Base-by-base conservation (phyloP, 2,888 invertebrate genomes). In the Eudasyphora cyanicolor region DNA sequence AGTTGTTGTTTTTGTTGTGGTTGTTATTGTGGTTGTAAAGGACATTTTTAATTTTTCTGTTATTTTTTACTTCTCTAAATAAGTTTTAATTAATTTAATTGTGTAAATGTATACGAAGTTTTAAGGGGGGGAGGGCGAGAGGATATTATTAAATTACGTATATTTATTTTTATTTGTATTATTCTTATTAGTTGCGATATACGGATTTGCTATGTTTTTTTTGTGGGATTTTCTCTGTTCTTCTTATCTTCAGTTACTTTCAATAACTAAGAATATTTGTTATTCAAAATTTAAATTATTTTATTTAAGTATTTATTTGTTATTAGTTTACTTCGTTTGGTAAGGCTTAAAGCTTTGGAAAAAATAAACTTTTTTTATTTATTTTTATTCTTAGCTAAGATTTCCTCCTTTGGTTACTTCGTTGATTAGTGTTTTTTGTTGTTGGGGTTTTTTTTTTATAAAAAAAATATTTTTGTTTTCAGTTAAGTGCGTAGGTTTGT, bases 331-430 rank as follows among this genome's bases (percentile, higher is more conserved):
- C n/a, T 19, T 51, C 74, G 62, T 79, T 85, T 38, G 42, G 74
- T 85, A 85, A 86, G 79, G 82, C 82, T 79, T 82, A 60, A 79
- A 82, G 78, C 76, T 82, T 85, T 35, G 71, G 51, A 71, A 82
- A 79, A 64, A 79, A 19, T 73, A 69, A 57, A 73, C 35, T 79
- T 42, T 74, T 42, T 73, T 62, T 21, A 7, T 71, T 29, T 51
- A 83, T 75, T 24, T 69, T 79, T 64, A 35, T 17, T 67, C 21
- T 49, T 74, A 62, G 32, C 8, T 21, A 21, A 70, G 57, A 35
- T 64, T 14, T 64, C 21, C 24, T 35, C 35, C 21, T 64, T 81
- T 70, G 38, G 12, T 27, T 38, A 54, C 74, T 70, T 81, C 84
- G 84, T 82, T 84, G 81, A 79, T 84, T 82, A 77, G 77, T 80